These are phyloP conservation scores for Cyrtorhinus lividipennis DNA, from an alignment of 1,140 invertebrate genomes.

Conservation along the genomic window DNA sequence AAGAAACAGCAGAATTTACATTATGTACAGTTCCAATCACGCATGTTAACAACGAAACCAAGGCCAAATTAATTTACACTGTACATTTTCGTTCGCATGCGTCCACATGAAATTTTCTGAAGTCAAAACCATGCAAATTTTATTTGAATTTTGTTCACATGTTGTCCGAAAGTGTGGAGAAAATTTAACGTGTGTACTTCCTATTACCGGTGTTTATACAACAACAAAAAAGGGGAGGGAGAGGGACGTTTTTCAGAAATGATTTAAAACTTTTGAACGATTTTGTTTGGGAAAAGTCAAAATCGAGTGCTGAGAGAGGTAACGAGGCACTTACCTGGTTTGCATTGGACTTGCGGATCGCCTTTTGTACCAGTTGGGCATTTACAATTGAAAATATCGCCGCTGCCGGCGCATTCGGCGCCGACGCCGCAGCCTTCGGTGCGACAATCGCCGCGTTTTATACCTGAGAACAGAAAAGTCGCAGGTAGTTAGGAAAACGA, in stretches of 20 bases:
- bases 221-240: no score
- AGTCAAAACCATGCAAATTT: not conserved
- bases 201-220: no score
- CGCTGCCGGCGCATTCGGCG: slow-evolving; percentile 63
- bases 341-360: slow-evolving; percentile 55
- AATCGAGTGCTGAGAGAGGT: no score
- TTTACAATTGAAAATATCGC: slow-evolving; percentile 52
- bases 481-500: not conserved
- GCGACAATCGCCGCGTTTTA: slow-evolving; percentile 56
- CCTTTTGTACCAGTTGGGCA: slow-evolving; percentile 60
- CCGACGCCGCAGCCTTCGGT: slow-evolving; percentile 65
- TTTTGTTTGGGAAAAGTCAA: no score
- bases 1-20: slow-evolving; percentile 4
- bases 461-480: slow-evolving; percentile 36
- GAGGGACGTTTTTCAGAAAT: no score
- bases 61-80: slow-evolving; percentile 18
- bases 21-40: slow-evolving; percentile 15
- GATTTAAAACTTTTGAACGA: no score
- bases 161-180: no score
- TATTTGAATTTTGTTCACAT: no score
- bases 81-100: slow-evolving; percentile 17
- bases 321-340: slow-evolving; percentile 52
- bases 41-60: slow-evolving; percentile 7
- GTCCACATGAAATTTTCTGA: slow-evolving; percentile 1
- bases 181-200: no score